These are phyloP conservation scores for Chrysochloris asiatica DNA, from an alignment of 2,113 vertebrate species.

Conservation along the genomic window DNA sequence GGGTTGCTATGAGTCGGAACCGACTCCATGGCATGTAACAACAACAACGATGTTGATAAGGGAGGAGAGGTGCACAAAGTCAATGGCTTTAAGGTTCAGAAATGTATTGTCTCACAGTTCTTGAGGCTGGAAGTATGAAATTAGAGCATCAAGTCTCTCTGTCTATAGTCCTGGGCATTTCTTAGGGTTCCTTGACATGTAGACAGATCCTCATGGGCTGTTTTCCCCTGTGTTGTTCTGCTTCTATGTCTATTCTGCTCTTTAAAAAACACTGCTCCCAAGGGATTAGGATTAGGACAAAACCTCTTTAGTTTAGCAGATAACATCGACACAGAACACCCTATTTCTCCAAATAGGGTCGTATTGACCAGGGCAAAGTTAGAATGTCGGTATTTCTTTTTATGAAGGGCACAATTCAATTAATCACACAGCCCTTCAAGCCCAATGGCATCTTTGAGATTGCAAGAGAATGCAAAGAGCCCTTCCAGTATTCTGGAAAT, in stretches of 20 bases:
- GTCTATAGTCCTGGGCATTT: background rate
- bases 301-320: background rate
- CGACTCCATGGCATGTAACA: too few species aligned
- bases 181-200: background rate
- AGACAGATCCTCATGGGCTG: background rate
- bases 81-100: background rate
- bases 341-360: background rate
- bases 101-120: background rate
- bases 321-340: background rate
- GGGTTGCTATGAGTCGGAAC: too few species aligned
- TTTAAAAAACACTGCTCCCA: background rate
- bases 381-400: background rate
- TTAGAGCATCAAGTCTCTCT: background rate
- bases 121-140: background rate
- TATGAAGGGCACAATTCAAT: too few species aligned
- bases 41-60: too few species aligned
- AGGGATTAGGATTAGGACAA: background rate
- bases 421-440: background rate
- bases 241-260: background rate
- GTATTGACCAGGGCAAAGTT: background rate
- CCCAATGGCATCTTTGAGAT: background rate
- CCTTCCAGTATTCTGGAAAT: background rate
- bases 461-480: background rate
- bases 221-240: background rate
- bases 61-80: background rate